Conservation (phyloP, 2,797 vertebrate species). For the Oreochromis grahami region DNA sequence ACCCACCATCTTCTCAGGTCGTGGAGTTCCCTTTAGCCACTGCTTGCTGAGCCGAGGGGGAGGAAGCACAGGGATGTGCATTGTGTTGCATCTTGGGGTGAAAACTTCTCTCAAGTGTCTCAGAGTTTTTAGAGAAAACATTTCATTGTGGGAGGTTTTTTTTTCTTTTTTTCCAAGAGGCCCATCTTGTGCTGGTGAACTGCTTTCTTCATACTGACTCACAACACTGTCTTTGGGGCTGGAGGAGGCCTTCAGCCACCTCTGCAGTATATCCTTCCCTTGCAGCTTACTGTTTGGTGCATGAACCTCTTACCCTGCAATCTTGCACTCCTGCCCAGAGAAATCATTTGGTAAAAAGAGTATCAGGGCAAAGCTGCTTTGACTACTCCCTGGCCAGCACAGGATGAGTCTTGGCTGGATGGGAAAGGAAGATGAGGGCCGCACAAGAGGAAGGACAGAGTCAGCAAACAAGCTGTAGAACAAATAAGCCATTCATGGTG, state of each 20-base stretch:
- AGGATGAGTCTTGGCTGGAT: slow-evolving; percentile 61
- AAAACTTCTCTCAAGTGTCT: slow-evolving; percentile 84
- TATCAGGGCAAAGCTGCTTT: slow-evolving; percentile 20
- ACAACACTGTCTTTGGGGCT: neutral
- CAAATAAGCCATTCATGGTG: slow-evolving; percentile 82
- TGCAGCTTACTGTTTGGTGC: neutral
- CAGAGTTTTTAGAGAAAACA: slow-evolving; percentile 94
- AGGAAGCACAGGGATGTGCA: slow-evolving; percentile 71
- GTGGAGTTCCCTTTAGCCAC: slow-evolving; percentile 77
- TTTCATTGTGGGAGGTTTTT: slow-evolving; percentile 75
- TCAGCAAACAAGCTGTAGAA: slow-evolving; percentile 87
- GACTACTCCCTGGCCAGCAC: slow-evolving; percentile 38
- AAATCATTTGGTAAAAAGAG: slow-evolving; percentile 32
- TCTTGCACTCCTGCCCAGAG: neutral
- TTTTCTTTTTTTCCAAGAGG: slow-evolving; percentile 30
- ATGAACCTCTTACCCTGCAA: slow-evolving; percentile 4
- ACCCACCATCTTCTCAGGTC: slow-evolving; percentile 75
- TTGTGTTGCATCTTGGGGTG: slow-evolving; percentile 83
- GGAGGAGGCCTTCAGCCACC: slow-evolving; percentile 14
- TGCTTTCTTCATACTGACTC: slow-evolving; percentile 35
- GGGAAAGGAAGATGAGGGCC: slow-evolving; percentile 80
- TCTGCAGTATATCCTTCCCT: neutral
- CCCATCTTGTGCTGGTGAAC: slow-evolving; percentile 50
- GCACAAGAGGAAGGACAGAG: slow-evolving; percentile 79
- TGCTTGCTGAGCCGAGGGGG: slow-evolving; percentile 61